Percentiles rank a stretch among this genome's conserved stretches.
These are phyloP conservation scores for Thaumatotibia leucotreta DNA, from an alignment of 1,140 invertebrate genomes.

Conservation along the genomic window DNA sequence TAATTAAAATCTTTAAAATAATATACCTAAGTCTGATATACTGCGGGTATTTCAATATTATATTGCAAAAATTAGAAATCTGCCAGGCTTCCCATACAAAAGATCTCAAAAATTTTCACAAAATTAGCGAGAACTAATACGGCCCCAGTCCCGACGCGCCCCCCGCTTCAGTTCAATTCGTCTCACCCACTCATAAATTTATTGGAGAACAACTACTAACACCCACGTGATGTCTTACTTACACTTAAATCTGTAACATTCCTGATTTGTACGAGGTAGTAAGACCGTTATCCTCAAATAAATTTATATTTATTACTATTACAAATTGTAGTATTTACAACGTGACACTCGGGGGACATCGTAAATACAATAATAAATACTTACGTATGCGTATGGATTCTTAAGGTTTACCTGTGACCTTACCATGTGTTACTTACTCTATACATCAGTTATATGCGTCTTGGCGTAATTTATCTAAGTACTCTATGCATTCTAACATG, in stretches of 20 bases:
- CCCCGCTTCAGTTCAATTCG: not conserved
- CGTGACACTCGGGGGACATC: not conserved
- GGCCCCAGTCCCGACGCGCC: not conserved
- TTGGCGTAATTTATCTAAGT: no score
- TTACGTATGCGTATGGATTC: not conserved
- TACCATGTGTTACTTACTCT: no score
- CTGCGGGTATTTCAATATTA: no score
- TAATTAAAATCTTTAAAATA: no score
- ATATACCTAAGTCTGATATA: no score
- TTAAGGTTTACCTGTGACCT: not conserved
- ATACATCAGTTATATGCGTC: no score
- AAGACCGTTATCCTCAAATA: not conserved
- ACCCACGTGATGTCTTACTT: slow-evolving; percentile 2
- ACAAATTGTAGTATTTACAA: not conserved
- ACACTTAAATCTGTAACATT: slow-evolving; percentile 7
- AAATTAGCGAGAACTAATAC: not conserved
- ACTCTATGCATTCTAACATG: no score
- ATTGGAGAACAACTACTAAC: slow-evolving; percentile 1
- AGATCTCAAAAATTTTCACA: not conserved
- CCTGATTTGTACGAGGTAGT: not conserved
- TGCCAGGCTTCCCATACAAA: no score
- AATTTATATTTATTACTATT: not conserved
- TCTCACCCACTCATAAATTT: slow-evolving; percentile 8
- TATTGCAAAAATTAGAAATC: no score
- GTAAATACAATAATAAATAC: not conserved